These are phyloP conservation scores for Heterochromis multidens DNA, from an alignment of 2,113 vertebrate species.

Conservation along the genomic window DNA sequence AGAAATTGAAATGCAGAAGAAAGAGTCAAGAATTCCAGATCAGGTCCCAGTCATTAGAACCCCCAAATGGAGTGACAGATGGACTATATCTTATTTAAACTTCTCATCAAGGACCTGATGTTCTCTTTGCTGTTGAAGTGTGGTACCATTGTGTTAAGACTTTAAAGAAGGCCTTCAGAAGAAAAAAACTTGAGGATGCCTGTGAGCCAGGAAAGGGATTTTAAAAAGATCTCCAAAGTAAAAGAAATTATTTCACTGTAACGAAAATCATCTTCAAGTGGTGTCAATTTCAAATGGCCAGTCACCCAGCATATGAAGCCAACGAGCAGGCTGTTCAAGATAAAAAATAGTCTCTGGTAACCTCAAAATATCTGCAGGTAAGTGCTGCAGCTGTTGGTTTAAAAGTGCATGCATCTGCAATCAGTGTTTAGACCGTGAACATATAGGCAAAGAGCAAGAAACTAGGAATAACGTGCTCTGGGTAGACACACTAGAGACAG, in stretches of 20 bases:
- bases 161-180: not conserved
- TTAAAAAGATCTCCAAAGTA: not conserved
- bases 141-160: not conserved
- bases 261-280: not conserved
- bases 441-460: not conserved
- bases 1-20: not conserved
- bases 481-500: not conserved
- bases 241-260: too few species aligned
- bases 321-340: not conserved
- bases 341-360: not conserved
- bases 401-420: too few species aligned
- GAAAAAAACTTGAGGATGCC: not conserved
- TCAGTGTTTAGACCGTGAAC: not conserved
- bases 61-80: not conserved
- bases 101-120: not conserved
- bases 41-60: not conserved
- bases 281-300: fast-evolving
- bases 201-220: not conserved
- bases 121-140: not conserved
- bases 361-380: not conserved
- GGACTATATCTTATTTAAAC: not conserved
- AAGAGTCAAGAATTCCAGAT: not conserved
- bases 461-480: not conserved
- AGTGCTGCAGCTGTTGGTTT: not conserved
- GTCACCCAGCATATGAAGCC: not conserved